Percentiles rank a stretch among this genome's conserved stretches.
These are phyloP conservation scores for Drosophila saltans DNA, from an alignment of 1,140 invertebrate genomes.

Conservation along the genomic window DNA sequence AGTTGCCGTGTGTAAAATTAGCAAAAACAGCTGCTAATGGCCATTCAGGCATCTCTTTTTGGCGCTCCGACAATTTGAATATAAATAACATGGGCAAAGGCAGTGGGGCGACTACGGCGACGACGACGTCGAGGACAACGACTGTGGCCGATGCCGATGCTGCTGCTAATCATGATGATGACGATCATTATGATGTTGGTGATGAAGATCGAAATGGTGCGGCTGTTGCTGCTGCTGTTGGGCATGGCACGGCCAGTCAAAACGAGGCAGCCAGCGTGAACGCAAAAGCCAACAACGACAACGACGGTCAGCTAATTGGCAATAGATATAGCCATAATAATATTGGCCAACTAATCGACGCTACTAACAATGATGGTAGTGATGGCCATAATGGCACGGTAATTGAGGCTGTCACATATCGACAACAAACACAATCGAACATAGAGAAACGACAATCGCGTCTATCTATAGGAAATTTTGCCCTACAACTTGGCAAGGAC, in stretches of 20 bases:
- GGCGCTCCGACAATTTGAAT: conserved; percentile 67
- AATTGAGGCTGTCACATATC: conserved; percentile 28
- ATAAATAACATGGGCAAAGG: conserved; percentile 72
- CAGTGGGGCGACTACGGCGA: conserved; percentile 35
- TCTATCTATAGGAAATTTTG: conserved; percentile 53
- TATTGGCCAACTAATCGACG: conserved; percentile 49
- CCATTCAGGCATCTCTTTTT: conserved; percentile 50
- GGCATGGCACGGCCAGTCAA: conserved; percentile 63
- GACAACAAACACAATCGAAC: conserved; percentile 48
- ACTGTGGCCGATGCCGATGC: conserved; percentile 8
- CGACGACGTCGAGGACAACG: conserved; percentile 41
- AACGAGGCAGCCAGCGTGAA: conserved; percentile 71
- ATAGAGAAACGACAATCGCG: conserved; percentile 64
- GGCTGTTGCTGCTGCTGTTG: conserved; percentile 43
- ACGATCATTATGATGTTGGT: conserved; percentile 44
- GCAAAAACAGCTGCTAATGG: conserved; percentile 79
- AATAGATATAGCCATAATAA: conserved; percentile 43
- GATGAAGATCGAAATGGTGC: conserved; percentile 67
- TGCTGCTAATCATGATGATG: conserved; percentile 35
- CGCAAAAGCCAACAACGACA: conserved; percentile 52
- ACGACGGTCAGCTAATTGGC: conserved; percentile 61
- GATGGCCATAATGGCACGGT: conserved; percentile 26
- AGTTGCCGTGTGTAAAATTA: conserved; percentile 67
- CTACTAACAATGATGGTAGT: not conserved
- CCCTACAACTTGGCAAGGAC: conserved; percentile 26